Evolutionary conservation across 2,888 invertebrate genomes (phyloP), one percentile per base, ranked within the genome.

Genomic region (Drepanosiphum platanoidis): DNA sequence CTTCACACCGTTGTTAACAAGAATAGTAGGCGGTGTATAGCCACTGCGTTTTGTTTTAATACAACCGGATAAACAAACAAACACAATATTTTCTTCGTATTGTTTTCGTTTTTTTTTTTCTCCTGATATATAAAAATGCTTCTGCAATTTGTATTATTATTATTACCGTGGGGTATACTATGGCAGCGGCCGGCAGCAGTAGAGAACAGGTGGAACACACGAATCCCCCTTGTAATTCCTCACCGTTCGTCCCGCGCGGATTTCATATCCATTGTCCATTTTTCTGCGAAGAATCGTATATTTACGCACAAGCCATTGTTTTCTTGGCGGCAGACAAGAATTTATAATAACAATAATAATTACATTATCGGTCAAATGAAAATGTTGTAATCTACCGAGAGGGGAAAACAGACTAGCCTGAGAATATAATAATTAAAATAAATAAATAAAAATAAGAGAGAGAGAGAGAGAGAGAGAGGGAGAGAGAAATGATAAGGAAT

Each of bases 401-500:
- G 30, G 30, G 27, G 27, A 64, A 30, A 64, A 64, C 27, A 9
- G 7, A 64, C 13, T 64, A 27, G 11, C 64, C 8, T 3, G 64
- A 9, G 64, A 13, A 11, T 46, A 46, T 46, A 46, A 13, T 27
- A 64, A 64, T 64, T 64, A 27, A 64, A 64, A 64, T 27, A n/a
- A 64, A 64, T 27, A 18, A 61, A 61, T n/a, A n/a, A 66, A 27
- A 13, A n/a, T n/a, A n/a, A n/a, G n/a, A n/a, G n/a, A n/a, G n/a
- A n/a, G n/a, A n/a, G n/a, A n/a, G n/a, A n/a, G n/a, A n/a, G n/a
- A n/a, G n/a, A n/a, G n/a, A n/a, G n/a, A n/a, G n/a, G n/a, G n/a
- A n/a, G n/a, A n/a, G n/a, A 36, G 3, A 39, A 71, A 27, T 39
- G 58, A 71, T 71, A 80, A 80, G 39, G 13, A 81, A 71, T 61